A percentile compares a stretch with the other conserved stretches of the same genome.
Evolutionary conservation across 2,113 vertebrate species (phyloP).

Genomic region (Thalassoma bifasciatum): DNA sequence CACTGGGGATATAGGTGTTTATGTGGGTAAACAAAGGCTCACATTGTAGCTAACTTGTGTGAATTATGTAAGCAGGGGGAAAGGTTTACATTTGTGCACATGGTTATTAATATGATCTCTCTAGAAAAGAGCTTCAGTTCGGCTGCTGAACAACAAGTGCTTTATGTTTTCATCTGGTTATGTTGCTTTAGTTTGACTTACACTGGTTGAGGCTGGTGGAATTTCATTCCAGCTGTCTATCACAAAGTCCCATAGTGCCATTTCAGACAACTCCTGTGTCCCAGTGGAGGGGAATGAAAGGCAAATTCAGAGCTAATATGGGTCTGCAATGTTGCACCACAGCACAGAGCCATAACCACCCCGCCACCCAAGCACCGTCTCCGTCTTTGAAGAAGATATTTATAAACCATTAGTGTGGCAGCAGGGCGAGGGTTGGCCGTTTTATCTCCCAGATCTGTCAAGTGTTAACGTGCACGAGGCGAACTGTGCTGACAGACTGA

Average conservation of each 20-base stretch:
- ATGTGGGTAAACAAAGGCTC: constrained; percentile 51
- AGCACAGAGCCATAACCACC: constrained; percentile 60
- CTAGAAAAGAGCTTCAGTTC: background rate
- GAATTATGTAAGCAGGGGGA: constrained; percentile 16
- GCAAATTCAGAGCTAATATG: constrained; percentile 64
- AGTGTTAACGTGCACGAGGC: constrained; percentile 49
- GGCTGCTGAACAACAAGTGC: constrained; percentile 4
- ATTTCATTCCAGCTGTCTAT: constrained; percentile 71
- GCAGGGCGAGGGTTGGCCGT: constrained; percentile 56
- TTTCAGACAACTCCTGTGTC: constrained; percentile 41
- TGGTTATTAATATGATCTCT: background rate
- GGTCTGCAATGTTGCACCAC: constrained; percentile 68
- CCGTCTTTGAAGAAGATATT: constrained; percentile 80
- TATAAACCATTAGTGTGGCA: constrained; percentile 78
- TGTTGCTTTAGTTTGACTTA: constrained; percentile 18
- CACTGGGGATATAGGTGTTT: constrained; percentile 59
- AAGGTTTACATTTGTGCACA: background rate
- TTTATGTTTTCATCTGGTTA: constrained; percentile 1
- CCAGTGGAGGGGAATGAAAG: constrained; percentile 68
- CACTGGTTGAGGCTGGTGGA: constrained; percentile 29
- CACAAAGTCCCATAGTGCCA: constrained; percentile 45
- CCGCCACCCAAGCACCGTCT: constrained; percentile 58
- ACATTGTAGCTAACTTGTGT: constrained; percentile 41
- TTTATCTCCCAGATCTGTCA: constrained; percentile 78
- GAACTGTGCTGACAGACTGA: constrained; percentile 59